Evolutionary conservation across 2,113 vertebrate species (phyloP), one percentile per base, ranked within the genome.

Genomic region (Oryzias javanicus): DNA sequence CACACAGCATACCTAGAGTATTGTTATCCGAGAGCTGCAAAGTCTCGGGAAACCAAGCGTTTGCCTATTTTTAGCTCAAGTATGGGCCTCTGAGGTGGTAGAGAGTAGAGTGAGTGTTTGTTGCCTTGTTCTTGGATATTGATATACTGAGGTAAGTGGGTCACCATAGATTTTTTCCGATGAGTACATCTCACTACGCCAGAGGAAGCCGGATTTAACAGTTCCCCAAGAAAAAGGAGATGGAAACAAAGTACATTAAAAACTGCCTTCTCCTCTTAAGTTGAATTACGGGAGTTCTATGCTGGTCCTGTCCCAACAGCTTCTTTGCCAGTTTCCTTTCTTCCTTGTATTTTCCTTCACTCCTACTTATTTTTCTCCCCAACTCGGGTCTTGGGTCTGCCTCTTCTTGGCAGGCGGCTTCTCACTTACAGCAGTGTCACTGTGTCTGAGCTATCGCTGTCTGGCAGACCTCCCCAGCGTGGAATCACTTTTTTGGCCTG

Each of bases 401-500:
- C 74, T 53, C 47, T 50, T 58, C 59, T 64, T 51, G 27, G 64
- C 60, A 63, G 71, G 62, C 76, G 52, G 77, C 70, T 41, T 74
- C 64, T 44, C 60, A 76, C 82, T 80, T 86, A 84, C 74, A 83
- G 85, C 79, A 54, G 84, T 72, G 85, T 86, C 83, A 63, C 77
- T 55, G 60, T 70, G 72, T 72, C 80, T 84, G 19, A 64, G 76
- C 87, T 90, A 91, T 91, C 89, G 85, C 79, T 74, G 48, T 53
- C 79, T 65, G 78, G 81, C 88, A 90, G 87, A 79, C 85, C 74
- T 72, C 55, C 2, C 49, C 40, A 57, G 81, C 75, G 82, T 74
- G 78, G 79, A 89, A 88, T 90, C 88, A 83, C 82, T 86, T 88
- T 85, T 82, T 77, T 70, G 70, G 77, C 79, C 84, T 54, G 88